These are phyloP conservation scores for Mercenaria mercenaria DNA, from an alignment of 1,140 invertebrate genomes.

Conservation along the genomic window DNA sequence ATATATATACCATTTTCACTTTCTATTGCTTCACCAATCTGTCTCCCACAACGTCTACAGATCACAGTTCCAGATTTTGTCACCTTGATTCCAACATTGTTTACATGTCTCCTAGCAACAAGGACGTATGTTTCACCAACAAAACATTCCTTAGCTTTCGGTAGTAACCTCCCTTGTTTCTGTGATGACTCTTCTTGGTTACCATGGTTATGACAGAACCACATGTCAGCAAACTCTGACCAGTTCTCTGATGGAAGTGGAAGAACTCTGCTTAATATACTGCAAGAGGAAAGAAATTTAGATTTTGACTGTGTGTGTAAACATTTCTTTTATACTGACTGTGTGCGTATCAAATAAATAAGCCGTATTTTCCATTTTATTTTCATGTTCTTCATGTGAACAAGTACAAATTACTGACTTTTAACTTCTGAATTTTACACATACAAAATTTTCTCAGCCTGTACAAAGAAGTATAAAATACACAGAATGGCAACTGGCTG, in stretches of 20 bases:
- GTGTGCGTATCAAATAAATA: background rate
- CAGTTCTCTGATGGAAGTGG: conserved; percentile 78
- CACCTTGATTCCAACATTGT: conserved; percentile 49
- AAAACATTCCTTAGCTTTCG: conserved; percentile 73
- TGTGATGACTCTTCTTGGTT: conserved; percentile 22
- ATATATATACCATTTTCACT: conserved; percentile 37
- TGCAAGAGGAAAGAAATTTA: no score
- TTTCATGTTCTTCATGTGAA: background rate
- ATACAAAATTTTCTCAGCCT: no score
- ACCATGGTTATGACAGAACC: conserved; percentile 78
- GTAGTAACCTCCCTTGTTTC: conserved; percentile 51
- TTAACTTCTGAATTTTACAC: no score
- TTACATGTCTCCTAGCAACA: conserved; percentile 62
- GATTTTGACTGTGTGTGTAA: background rate
- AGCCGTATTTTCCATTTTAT: background rate
- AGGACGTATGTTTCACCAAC: conserved; percentile 74
- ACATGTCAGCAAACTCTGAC: conserved; percentile 78
- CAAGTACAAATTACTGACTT: no score
- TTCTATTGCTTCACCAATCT: conserved; percentile 65
- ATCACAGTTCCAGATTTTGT: conserved; percentile 54
- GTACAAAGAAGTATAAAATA: no score
- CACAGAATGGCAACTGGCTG: no score
- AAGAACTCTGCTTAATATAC: conserved; percentile 73
- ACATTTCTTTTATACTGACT: background rate
- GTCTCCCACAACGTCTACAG: conserved; percentile 72